Percentiles rank a stretch among this genome's conserved stretches.
Evolutionary conservation across 2,113 vertebrate species (phyloP).

Genomic region (Megaptera novaeangliae): DNA sequence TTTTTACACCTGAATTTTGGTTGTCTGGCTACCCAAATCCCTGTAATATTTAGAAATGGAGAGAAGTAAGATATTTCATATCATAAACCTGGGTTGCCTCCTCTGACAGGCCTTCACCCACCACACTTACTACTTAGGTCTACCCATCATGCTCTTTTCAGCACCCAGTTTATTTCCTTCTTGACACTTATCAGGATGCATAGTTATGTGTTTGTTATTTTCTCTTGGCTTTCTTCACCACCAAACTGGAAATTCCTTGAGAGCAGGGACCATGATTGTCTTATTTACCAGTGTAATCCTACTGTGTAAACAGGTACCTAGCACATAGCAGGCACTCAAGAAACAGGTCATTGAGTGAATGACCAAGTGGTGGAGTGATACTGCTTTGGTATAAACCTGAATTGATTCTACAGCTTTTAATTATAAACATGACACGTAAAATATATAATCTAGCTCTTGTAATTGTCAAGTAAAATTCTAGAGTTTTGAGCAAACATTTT

Average conservation of each 20-base stretch:
- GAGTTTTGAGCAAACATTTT: slow-evolving; percentile 41
- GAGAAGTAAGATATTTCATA: neutral
- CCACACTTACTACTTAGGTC: neutral
- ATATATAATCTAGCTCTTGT: neutral
- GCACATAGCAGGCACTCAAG: neutral
- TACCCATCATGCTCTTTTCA: neutral
- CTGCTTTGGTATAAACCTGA: neutral
- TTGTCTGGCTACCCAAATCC: neutral
- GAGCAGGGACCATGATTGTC: neutral
- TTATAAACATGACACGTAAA: neutral
- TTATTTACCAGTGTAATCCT: neutral
- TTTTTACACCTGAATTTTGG: neutral
- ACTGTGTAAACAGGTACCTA: neutral
- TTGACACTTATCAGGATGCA: neutral
- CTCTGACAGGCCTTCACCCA: neutral
- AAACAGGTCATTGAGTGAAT: neutral
- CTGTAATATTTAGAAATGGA: neutral
- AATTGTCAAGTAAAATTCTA: slow-evolving; percentile 29
- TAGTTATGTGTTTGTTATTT: neutral
- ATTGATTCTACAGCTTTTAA: neutral
- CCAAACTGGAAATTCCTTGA: neutral
- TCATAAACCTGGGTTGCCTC: neutral
- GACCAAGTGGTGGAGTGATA: neutral
- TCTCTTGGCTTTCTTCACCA: neutral
- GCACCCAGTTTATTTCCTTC: neutral